Base-by-base conservation (phyloP, 2,113 vertebrate genomes). In the Triplophysa tibetana region DNA sequence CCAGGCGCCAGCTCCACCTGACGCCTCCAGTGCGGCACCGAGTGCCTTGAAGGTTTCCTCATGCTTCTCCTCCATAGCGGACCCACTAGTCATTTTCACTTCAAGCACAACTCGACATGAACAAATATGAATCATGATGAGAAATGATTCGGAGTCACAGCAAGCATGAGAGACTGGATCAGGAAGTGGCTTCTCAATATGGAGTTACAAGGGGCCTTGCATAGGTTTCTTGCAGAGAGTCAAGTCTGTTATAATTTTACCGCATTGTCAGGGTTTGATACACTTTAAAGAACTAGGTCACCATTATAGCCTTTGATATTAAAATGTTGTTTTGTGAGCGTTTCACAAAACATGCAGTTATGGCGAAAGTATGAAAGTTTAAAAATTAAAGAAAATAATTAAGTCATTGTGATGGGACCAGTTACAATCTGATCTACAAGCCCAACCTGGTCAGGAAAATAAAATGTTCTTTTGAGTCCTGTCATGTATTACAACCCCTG, bases 91-190 rank as follows among this genome's bases (percentile, higher is more conserved):
- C 56, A 70, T 81, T 45, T 23, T 75, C 33, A 41, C 69, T 75
- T 74, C 56, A 80, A 74, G 65, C 45, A 38, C 64, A 61, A 21
- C 26, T 29, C 29, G 19, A 45, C 72, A 77, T 41, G 45, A 65
- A 29, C 7, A 62, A 29, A 74, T 72, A 48, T 41, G 33, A 74
- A 67, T 72, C 70, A 29, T 14, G 56, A 78, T 68, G 58, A 48
- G 67, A 77, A 66, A 67, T 17, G 33, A 69, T 78, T 60, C 69
- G 41, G 54, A 58, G 38, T 52, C 81, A 79, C 54, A 63, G 26
- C 54, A 8, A 63, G 43, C 33, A 38, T 14, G 21, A 64, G 60
- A n/a, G 29, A 62, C 61, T 52, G 58, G 43, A 69, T 70, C 21
- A 14, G 24, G 38, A 23, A 62, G 24, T 79, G 48, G 61, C 45